Percentiles rank a stretch among this genome's conserved stretches.
Conservation (phyloP, 2,113 vertebrate species). For the Pteropus alecto region DNA sequence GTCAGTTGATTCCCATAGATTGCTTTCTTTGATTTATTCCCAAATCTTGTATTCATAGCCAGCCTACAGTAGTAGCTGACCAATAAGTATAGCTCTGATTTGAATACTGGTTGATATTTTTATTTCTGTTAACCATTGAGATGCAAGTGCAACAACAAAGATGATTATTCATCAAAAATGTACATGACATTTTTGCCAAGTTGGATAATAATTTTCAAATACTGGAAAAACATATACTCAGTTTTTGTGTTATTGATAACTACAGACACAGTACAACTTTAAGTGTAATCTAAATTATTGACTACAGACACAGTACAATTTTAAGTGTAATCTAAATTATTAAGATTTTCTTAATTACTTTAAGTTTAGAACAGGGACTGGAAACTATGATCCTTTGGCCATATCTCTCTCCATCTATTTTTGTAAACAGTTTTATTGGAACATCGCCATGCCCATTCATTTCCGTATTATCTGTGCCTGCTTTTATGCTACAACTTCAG, state of each 20-base stretch:
- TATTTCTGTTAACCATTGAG: not conserved
- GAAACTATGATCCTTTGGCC: not conserved
- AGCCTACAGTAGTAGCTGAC: not conserved
- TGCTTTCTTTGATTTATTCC: not conserved
- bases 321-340: not conserved
- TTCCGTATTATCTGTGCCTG: not conserved
- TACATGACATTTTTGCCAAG: not conserved
- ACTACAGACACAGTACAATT: not conserved
- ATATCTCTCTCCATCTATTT: not conserved
- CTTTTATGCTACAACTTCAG: not conserved
- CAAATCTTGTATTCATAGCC: not conserved
- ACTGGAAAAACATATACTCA: not conserved
- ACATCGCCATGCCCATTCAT: not conserved
- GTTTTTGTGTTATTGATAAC: not conserved
- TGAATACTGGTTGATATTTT: not conserved
- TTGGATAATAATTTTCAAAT: not conserved
- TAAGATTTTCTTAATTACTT: not conserved
- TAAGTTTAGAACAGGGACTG: not conserved
- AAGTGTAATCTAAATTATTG: not conserved
- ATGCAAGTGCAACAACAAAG: not conserved
- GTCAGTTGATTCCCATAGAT: not conserved
- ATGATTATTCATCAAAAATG: not conserved
- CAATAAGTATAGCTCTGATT: not conserved
- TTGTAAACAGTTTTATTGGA: not conserved
- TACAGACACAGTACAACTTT: not conserved